Evolutionary conservation across 2,888 invertebrate species (phyloP), one percentile per base, ranked within the genome.

Genomic region (Spilarctia lutea): DNA sequence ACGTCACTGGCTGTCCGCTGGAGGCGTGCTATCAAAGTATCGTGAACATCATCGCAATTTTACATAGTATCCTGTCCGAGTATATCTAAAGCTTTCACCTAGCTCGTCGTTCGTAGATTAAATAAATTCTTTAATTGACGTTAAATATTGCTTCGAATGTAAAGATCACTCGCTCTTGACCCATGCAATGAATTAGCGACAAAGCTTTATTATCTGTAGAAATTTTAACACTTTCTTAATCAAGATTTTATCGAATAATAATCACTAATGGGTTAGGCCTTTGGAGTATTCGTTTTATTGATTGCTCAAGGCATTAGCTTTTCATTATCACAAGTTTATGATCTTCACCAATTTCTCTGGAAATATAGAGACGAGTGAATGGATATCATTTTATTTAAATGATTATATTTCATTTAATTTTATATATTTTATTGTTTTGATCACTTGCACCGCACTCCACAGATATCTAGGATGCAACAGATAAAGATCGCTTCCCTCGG

Each of bases 61-160:
- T 88, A 83, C 84, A 85, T 86, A 87, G 86, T 87, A 90, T 91
- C 90, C 88, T 88, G 84, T 80, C 87, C 80, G 92, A 92, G 94
- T 92, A 88, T 85, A 90, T 91, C 91, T 90, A 81, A 87, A 88
- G 89, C 94, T 95, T 95, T 95, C 95, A 92, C 94, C 91, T 81
- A 86, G 83, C 82, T 90, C 86, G 80, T 86, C 90, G 86, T 89
- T 89, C 83, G 87, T 86, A 87, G 91, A 93, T 91, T 94, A 92
- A 93, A 93, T 94, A 92, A 89, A 90, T 91, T 91, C 86, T 91
- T 89, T 93, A 94, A 94, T 93, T 93, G 93, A 93, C 90, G 90
- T 89, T 91, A 91, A 92, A 92, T 91, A 88, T 91, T 88, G 84
- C 89, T 82, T 88, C 88, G 87, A 89, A 87, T 88, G 84, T 81